Percentiles rank a stretch among this genome's conserved stretches.
Conservation (phyloP, 2,888 invertebrate genomes). For the Tricholauxania praeusta region DNA sequence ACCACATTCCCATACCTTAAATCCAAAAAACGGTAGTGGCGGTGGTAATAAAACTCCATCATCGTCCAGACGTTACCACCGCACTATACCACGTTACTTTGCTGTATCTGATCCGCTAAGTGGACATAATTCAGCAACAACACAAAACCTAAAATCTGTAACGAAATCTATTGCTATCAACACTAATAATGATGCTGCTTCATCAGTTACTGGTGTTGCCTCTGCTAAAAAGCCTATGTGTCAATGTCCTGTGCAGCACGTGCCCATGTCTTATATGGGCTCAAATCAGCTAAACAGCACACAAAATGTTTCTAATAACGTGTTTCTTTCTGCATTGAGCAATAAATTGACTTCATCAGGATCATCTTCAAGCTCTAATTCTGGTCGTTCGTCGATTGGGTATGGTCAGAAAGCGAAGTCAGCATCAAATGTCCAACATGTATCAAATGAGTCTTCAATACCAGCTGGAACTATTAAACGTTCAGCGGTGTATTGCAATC, state of each 20-base stretch:
- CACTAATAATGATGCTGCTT: conserved; percentile 37
- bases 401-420: conserved; percentile 56
- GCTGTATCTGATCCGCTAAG: conserved; percentile 63
- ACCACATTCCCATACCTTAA: conserved; percentile 50
- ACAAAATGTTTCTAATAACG: conserved; percentile 52
- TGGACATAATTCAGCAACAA: conserved; percentile 23
- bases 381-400: conserved; percentile 47
- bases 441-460: conserved; percentile 25
- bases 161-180: conserved; percentile 22
- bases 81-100: conserved; percentile 68
- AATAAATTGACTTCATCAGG: conserved; percentile 51
- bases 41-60: conserved; percentile 60
- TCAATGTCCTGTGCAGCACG: conserved; percentile 68
- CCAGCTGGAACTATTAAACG: conserved; percentile 51
- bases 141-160: not conserved
- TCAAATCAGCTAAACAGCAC: conserved; percentile 60
- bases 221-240: conserved; percentile 65
- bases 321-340: conserved; percentile 57
- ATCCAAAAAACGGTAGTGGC: conserved; percentile 42
- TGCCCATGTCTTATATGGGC: conserved; percentile 69
- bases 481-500: conserved; percentile 51
- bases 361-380: conserved; percentile 45
- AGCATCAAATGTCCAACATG: not conserved
- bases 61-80: conserved; percentile 66
- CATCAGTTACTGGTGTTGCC: conserved; percentile 25